phyloP scores from a whole-genome alignment of 2,888 invertebrate species.

The Cybosia mesomella region DNA sequence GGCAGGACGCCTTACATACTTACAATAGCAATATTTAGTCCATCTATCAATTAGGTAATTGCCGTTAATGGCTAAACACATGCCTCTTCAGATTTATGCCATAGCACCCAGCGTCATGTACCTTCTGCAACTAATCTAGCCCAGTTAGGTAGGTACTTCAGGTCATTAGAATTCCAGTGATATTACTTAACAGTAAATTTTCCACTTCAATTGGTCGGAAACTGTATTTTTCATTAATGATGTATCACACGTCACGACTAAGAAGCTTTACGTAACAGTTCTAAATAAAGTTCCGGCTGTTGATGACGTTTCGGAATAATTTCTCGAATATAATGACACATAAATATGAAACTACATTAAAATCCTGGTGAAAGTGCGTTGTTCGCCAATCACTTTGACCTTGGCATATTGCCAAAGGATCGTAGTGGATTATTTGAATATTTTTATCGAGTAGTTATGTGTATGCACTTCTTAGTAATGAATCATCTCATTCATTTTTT shows the following conservation, averaged over 20 bases:
- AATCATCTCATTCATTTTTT: neutral
- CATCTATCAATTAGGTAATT: no score
- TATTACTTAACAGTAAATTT: neutral
- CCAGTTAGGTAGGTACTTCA: no score
- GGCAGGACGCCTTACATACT: no score
- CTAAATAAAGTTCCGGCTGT: slow-evolving; percentile 4
- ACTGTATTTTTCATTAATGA: neutral
- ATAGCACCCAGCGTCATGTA: no score
- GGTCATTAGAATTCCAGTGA: no score
- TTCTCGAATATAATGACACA: slow-evolving; percentile 11
- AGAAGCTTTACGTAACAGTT: slow-evolving; percentile 3
- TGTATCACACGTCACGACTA: slow-evolving; percentile 1
- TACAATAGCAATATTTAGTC: no score
- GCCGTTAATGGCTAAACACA: no score
- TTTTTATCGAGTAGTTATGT: neutral
- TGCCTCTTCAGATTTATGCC: no score
- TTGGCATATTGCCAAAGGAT: slow-evolving; percentile 15
- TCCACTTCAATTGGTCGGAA: neutral
- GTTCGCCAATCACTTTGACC: neutral
- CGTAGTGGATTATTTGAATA: neutral
- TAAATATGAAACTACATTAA: slow-evolving; percentile 33
- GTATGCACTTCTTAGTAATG: neutral
- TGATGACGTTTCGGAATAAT: neutral
- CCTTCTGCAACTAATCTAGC: no score
- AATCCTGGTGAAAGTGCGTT: slow-evolving; percentile 61